These are phyloP conservation scores for Athene cunicularia DNA, from an alignment of 2,113 vertebrate genomes.

Conservation along the genomic window DNA sequence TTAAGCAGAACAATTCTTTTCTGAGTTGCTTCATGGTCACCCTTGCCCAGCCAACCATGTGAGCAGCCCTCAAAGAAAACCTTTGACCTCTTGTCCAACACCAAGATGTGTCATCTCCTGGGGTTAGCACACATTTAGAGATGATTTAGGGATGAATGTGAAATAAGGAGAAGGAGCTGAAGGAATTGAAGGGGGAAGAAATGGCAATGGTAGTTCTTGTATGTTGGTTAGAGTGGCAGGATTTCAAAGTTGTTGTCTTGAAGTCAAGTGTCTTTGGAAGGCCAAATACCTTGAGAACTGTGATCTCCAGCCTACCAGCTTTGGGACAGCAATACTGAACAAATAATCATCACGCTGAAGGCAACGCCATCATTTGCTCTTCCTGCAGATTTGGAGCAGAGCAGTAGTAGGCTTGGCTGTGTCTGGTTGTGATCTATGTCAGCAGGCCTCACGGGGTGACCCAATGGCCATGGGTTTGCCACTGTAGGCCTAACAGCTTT, in stretches of 20 bases:
- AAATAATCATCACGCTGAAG: neutral
- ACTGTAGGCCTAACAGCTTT: neutral
- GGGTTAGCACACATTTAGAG: no score
- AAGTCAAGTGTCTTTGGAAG: neutral
- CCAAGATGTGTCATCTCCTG: neutral
- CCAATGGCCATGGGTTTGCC: neutral
- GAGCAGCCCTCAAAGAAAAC: neutral
- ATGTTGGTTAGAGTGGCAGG: fast-evolving
- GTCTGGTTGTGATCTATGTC: fast-evolving
- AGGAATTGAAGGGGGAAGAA: neutral
- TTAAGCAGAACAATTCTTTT: neutral
- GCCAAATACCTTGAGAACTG: neutral
- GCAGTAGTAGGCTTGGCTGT: neutral
- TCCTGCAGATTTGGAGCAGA: neutral
- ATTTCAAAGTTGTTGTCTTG: neutral
- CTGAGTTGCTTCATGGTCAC: neutral
- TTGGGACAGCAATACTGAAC: neutral
- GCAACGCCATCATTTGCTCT: neutral
- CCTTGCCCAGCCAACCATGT: neutral
- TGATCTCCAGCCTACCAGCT: neutral
- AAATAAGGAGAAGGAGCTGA: neutral
- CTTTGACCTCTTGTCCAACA: neutral
- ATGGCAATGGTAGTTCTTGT: neutral
- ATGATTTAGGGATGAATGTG: neutral
- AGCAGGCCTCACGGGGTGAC: neutral